These are phyloP conservation scores for Mormyrus proboscirostris DNA, from an alignment of 2,797 vertebrate genomes.

Conservation along the genomic window DNA sequence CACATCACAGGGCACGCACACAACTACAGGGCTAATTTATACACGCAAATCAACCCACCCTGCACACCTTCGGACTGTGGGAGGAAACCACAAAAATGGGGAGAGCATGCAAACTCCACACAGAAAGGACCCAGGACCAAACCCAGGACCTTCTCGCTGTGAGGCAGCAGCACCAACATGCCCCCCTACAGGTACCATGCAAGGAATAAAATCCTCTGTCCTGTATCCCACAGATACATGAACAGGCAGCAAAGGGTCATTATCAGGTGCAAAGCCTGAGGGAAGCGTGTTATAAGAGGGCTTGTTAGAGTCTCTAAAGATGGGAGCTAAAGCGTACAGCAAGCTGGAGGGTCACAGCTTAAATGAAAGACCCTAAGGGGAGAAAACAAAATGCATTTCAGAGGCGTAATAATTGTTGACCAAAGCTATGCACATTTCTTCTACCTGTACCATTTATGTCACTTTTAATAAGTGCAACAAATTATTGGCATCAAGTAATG, in stretches of 20 bases:
- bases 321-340: neutral
- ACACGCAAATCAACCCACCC: neutral
- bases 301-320: neutral
- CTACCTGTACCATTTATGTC: neutral
- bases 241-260: neutral
- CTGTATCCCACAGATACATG: neutral
- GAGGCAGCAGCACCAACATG: neutral
- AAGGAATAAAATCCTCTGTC: neutral
- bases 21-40: neutral
- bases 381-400: neutral
- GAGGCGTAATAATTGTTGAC: neutral
- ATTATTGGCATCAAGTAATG: neutral
- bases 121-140: neutral
- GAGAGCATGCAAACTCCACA: neutral
- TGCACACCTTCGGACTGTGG: neutral
- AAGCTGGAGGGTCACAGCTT: neutral
- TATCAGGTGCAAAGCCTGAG: neutral
- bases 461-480: neutral
- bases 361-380: neutral
- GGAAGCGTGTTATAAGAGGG: neutral
- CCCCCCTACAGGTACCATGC: neutral
- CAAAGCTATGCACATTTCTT: neutral
- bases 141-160: neutral
- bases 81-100: neutral
- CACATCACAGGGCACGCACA: neutral